Evolutionary conservation across 2,797 vertebrate species (phyloP).

Genomic region (Pempheris klunzingeri): DNA sequence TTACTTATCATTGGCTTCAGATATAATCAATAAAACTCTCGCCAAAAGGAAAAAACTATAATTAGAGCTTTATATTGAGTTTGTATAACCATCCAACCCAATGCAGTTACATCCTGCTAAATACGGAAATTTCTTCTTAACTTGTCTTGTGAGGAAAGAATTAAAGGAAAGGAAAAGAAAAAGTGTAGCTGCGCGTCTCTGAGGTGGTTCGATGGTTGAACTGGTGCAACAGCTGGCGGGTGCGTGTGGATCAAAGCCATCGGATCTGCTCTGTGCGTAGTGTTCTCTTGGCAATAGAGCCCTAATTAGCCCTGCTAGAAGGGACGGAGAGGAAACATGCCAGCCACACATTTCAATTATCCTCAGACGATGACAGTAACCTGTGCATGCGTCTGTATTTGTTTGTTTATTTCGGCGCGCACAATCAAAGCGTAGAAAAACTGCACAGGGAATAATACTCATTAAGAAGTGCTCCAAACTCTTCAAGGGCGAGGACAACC

Average conservation of each 20-base stretch:
- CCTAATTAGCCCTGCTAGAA: constrained; percentile 81
- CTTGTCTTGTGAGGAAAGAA: constrained; percentile 31
- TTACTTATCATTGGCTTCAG: constrained; percentile 23
- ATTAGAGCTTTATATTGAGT: constrained; percentile 17
- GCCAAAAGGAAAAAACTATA: constrained; percentile 31
- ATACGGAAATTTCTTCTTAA: constrained; percentile 8
- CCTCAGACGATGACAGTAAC: constrained; percentile 78
- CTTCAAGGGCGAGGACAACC: constrained; percentile 53
- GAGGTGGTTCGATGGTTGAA: constrained; percentile 59
- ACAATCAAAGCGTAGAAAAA: constrained; percentile 74
- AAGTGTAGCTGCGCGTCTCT: constrained; percentile 32
- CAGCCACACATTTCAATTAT: constrained; percentile 83
- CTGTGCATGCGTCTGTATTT: constrained; percentile 51
- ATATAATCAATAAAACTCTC: constrained; percentile 31
- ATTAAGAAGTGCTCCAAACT: constrained; percentile 73
- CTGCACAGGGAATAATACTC: constrained; percentile 71
- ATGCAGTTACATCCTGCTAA: constrained; percentile 17
- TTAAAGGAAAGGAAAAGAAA: constrained; percentile 38
- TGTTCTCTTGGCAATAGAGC: constrained; percentile 76
- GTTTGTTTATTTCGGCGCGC: constrained; percentile 67
- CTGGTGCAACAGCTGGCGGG: constrained; percentile 79
- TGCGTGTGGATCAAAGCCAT: constrained; percentile 81
- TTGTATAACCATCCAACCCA: constrained; percentile 8
- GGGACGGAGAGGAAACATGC: constrained; percentile 75
- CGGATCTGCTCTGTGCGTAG: constrained; percentile 67